These are phyloP conservation scores for Brachionus rotundiformis DNA, from an alignment of 1,140 invertebrate genomes.

Conservation along the genomic window DNA sequence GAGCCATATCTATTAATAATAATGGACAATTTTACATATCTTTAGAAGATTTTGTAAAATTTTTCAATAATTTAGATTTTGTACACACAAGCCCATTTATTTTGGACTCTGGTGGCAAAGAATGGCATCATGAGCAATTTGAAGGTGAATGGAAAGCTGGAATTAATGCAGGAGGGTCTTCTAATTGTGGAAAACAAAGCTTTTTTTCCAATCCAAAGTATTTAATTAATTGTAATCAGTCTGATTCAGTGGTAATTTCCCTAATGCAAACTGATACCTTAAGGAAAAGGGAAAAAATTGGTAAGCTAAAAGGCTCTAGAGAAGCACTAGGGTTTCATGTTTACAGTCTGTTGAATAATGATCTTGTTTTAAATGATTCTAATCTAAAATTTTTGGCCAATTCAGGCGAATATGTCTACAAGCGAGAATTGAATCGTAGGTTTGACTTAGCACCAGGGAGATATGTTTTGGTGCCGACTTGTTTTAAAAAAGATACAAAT, in stretches of 20 bases:
- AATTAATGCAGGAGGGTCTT: conserved; percentile 2
- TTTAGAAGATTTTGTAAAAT: conserved; percentile 59
- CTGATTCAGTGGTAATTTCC: not conserved
- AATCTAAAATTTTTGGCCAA: not conserved
- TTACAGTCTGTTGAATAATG: not conserved
- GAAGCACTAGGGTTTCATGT: conserved; percentile 20
- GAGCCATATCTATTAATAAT: conserved; percentile 22
- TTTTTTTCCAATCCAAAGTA: conserved; percentile 49
- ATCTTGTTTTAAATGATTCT: not conserved
- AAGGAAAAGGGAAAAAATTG: not conserved
- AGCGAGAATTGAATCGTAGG: conserved; percentile 12
- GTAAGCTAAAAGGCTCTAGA: conserved; percentile 17
- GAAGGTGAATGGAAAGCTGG: conserved; percentile 43
- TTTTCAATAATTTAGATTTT: conserved; percentile 46
- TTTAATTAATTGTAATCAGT: not conserved
- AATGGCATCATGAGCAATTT: conserved; percentile 18
- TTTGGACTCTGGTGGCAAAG: not conserved
- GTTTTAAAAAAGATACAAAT: conserved; percentile 33
- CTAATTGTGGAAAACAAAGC: conserved; percentile 31
- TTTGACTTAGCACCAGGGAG: not conserved
- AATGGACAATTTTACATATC: conserved; percentile 68
- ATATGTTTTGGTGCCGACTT: conserved; percentile 8
- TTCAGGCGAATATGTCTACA: conserved; percentile 4
- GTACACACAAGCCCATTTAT: not conserved
- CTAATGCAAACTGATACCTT: conserved; percentile 47